Percentiles rank a stretch among this genome's conserved stretches.
Conservation (phyloP, 2,797 vertebrate genomes). For the Bradypodion pumilum region DNA sequence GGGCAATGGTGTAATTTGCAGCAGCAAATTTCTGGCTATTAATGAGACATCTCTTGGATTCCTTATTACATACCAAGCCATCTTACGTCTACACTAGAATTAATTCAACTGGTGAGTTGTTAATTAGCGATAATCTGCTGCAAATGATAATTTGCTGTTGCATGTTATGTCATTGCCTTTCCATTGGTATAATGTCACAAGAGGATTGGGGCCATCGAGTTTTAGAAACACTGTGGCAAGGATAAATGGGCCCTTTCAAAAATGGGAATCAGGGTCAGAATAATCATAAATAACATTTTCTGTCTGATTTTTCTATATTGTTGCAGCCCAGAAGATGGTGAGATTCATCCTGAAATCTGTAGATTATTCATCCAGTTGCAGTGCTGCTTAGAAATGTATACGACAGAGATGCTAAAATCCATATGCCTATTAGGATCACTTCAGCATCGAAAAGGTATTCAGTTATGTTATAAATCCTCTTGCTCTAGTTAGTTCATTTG, state of each 20-base stretch:
- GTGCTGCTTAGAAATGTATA: slow-evolving; percentile 99
- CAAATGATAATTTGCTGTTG: too few species aligned
- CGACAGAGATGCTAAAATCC: slow-evolving; percentile 98
- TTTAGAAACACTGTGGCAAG: neutral
- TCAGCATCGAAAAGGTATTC: slow-evolving; percentile 95
- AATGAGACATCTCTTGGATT: too few species aligned
- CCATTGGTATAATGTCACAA: too few species aligned
- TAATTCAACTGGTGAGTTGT: too few species aligned
- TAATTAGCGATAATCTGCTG: too few species aligned
- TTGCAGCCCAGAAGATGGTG: slow-evolving; percentile 93
- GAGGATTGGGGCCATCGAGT: too few species aligned
- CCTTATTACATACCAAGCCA: too few species aligned
- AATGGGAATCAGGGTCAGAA: neutral
- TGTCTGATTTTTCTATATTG: slow-evolving; percentile 44
- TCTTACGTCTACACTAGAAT: too few species aligned
- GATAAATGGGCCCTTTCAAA: neutral
- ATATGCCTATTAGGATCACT: slow-evolving; percentile 94
- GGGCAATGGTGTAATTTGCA: too few species aligned
- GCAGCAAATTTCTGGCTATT: too few species aligned
- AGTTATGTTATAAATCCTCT: neutral
- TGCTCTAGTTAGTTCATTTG: neutral
- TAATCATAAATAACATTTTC: slow-evolving; percentile 15
- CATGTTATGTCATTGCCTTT: too few species aligned
- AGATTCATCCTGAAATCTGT: slow-evolving; percentile 98
- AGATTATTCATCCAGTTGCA: slow-evolving; percentile 97